These are phyloP conservation scores for Aporrectodea caliginosa DNA, from an alignment of 1,140 invertebrate genomes.

Conservation along the genomic window DNA sequence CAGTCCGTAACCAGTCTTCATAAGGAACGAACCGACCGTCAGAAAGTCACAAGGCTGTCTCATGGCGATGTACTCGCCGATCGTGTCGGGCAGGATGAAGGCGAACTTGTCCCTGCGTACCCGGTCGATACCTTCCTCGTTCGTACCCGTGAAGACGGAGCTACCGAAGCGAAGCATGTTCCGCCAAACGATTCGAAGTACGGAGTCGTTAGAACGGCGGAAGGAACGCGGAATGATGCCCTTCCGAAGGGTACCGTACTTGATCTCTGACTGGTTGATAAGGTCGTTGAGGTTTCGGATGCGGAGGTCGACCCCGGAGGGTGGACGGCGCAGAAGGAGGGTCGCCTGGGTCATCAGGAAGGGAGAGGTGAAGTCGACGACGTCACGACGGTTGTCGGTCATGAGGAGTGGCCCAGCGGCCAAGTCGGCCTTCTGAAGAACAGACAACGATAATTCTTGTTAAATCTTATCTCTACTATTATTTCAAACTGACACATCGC, in stretches of 20 bases:
- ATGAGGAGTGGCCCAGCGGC: constrained; percentile 26
- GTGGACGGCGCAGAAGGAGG: constrained; percentile 56
- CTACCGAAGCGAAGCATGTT: constrained; percentile 5
- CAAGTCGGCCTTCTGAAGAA: constrained; percentile 35
- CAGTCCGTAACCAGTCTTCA: constrained; percentile 23
- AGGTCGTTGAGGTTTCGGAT: constrained; percentile 24
- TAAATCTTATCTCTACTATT: no score
- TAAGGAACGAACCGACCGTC: constrained; percentile 30
- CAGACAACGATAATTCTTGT: no score
- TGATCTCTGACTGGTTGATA: constrained; percentile 22
- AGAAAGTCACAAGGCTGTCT: constrained; percentile 30
- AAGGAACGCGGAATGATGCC: constrained; percentile 23
- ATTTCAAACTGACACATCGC: no score
- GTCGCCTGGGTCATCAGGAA: constrained; percentile 24
- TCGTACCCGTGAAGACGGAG: constrained; percentile 17
- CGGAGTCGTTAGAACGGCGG: constrained; percentile 7
- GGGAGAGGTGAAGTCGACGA: constrained; percentile 32
- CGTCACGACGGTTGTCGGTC: constrained; percentile 16
- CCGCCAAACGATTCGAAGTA: constrained; percentile 6
- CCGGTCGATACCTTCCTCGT: constrained; percentile 18
- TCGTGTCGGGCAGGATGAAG: constrained; percentile 19
- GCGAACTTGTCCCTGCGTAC: constrained; percentile 15
- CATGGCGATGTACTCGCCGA: constrained; percentile 30
- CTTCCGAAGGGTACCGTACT: constrained; percentile 10
- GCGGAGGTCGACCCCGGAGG: constrained; percentile 32